Conservation (phyloP, 2,888 invertebrate species). For the Leptogaster cylindrica region DNA sequence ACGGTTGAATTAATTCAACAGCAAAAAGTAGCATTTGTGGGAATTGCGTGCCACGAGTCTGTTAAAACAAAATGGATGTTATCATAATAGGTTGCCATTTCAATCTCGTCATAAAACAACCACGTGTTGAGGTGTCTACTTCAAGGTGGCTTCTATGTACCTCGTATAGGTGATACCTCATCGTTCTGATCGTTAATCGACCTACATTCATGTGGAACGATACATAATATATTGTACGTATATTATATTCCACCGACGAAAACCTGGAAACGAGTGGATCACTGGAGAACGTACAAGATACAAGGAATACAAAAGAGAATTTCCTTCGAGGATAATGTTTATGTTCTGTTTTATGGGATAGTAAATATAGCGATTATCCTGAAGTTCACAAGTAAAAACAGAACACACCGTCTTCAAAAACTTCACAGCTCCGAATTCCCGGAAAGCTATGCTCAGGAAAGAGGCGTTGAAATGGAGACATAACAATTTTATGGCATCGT, state of each 20-base stretch:
- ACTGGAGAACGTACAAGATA: not conserved
- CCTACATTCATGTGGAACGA: conserved; percentile 12
- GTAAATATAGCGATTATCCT: conserved; percentile 39
- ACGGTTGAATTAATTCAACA: conserved; percentile 19
- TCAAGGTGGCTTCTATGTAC: not conserved
- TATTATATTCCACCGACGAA: conserved; percentile 7
- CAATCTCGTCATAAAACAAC: conserved; percentile 42
- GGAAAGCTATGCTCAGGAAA: conserved; percentile 12
- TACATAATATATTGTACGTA: not conserved
- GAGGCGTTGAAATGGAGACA: conserved; percentile 25
- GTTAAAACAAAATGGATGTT: conserved; percentile 38
- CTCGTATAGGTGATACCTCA: conserved; percentile 19
- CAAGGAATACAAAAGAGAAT: conserved; percentile 11
- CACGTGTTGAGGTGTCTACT: conserved; percentile 39
- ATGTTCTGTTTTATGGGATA: conserved; percentile 28
- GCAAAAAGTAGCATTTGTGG: conserved; percentile 24
- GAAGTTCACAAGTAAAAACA: conserved; percentile 34
- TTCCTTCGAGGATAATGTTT: conserved; percentile 29
- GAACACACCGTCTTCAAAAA: conserved; percentile 28
- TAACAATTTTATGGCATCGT: conserved; percentile 29
- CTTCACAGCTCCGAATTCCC: not conserved
- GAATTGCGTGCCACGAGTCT: conserved; percentile 36
- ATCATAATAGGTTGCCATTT: conserved; percentile 41
- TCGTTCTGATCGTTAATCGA: conserved; percentile 21
- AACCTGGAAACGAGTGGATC: not conserved